These are phyloP conservation scores for Gallinago media DNA, from an alignment of 2,113 vertebrate species.

Conservation along the genomic window DNA sequence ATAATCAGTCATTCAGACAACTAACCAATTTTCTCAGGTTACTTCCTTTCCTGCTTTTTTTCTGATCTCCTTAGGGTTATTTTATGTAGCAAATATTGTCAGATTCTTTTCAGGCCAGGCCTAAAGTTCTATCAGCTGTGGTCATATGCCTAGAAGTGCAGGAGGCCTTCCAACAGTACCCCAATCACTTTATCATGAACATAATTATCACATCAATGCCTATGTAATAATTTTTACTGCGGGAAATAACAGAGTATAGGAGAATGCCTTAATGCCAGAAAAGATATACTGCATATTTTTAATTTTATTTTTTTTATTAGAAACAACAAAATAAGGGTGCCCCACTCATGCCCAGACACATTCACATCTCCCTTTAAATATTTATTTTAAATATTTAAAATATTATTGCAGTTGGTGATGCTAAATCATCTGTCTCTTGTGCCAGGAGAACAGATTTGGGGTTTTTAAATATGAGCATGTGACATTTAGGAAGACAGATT, in stretches of 20 bases:
- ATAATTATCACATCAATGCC: neutral
- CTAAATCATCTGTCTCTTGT: neutral
- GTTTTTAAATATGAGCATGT: neutral
- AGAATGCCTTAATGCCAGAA: neutral
- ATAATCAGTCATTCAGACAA: constrained; percentile 3
- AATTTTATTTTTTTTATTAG: neutral
- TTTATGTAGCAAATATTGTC: neutral
- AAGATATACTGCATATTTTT: neutral
- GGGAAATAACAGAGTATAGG: neutral
- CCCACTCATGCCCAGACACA: neutral
- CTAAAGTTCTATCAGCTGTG: neutral
- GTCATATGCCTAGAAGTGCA: neutral
- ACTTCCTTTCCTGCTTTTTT: neutral
- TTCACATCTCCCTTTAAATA: neutral
- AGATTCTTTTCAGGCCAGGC: neutral
- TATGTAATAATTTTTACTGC: neutral
- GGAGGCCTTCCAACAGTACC: neutral
- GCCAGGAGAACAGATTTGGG: neutral
- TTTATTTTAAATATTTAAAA: neutral
- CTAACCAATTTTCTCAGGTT: constrained; percentile 11
- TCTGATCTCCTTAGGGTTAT: neutral
- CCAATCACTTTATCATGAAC: neutral
- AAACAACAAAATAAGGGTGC: neutral
- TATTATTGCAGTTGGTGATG: neutral
- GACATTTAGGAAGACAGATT: neutral